A percentile compares a stretch with the other conserved stretches of the same genome.
phyloP scores from a whole-genome alignment of 2,888 invertebrate genomes.

The Leptopilina syphax region DNA sequence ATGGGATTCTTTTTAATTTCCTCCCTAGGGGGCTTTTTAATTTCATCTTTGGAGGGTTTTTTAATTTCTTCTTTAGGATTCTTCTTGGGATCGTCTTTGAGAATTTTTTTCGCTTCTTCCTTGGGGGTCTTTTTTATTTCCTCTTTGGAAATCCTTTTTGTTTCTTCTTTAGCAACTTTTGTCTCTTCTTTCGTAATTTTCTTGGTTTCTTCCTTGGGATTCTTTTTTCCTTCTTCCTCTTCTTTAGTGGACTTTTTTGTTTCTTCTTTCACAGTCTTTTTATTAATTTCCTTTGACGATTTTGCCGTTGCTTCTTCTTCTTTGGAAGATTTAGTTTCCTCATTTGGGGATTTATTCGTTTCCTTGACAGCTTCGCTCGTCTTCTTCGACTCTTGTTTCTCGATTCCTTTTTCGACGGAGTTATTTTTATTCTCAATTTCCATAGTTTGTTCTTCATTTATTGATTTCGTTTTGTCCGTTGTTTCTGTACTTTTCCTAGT shows the following conservation, averaged over 20 bases:
- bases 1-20: slow-evolving; percentile 44
- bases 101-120: slow-evolving; percentile 53
- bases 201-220: slow-evolving; percentile 21
- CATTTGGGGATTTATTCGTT: slow-evolving; percentile 25
- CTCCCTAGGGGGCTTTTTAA: slow-evolving; percentile 3
- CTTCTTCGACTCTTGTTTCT: slow-evolving; percentile 75
- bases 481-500: background rate
- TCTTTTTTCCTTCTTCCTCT: slow-evolving; percentile 46
- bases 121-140: slow-evolving; percentile 52
- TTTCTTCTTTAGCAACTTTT: slow-evolving; percentile 15
- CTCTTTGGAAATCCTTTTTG: slow-evolving; percentile 53
- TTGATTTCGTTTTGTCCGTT: background rate
- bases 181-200: slow-evolving; percentile 31
- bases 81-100: slow-evolving; percentile 57
- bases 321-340: background rate
- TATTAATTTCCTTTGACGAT: no score
- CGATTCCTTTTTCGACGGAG: background rate
- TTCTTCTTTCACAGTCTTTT: slow-evolving; percentile 22
- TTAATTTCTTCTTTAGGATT: slow-evolving; percentile 66
- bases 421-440: slow-evolving; percentile 31
- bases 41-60: background rate
- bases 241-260: slow-evolving; percentile 51
- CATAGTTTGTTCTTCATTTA: slow-evolving; percentile 38
- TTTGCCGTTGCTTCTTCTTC: no score
- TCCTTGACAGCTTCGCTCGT: slow-evolving; percentile 58